Evolutionary conservation across 2,797 vertebrate genomes (phyloP), one percentile per base, ranked within the genome.

Genomic region (Malurus leucopterus): DNA sequence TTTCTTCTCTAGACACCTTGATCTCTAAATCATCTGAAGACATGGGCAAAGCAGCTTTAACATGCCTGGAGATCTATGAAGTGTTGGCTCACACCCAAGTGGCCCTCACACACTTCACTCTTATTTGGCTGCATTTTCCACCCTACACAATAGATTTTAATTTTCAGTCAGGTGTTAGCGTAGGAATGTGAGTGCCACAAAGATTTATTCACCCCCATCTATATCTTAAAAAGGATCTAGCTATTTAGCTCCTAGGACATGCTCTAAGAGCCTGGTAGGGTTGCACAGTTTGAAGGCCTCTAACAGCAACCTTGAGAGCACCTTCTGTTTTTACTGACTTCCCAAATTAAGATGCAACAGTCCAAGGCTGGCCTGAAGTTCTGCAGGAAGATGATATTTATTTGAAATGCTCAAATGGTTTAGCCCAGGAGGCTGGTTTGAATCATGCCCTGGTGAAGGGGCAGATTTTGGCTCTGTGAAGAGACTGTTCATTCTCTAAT

Each of bases 111-210:
- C 19, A 30, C 27, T 26, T 24, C 19, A 8, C n/a, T 44, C 40
- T 67, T 41, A 30, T 58, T 51, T 72, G 65, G 24, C 65, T 80
- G 32, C n/a, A 22, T 72, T 91, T 85, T 71, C 75, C 34, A 47
- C 30, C 50, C 40, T 27, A 38, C 50, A 61, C 67, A 46, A 61
- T 6, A 29, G 50, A 78, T 70, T 47, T 67, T 63, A 51, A 51
- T 30, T 64, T 77, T 61, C 67, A 53, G 14, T 44, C 0, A 0
- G 4, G 4, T 49, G 21, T 40, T 51, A 46, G 36, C 1, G 0
- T 19, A 58, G 77, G 41, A 71, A 43, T 61, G n/a, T 0, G 0
- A 63, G 21, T 43, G 32, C 46, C 54, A 49, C 19, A 24, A 84
- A 65, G 47, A 53, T 26, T 61, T 63, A n/a, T 15, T 20, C 16